Conservation (phyloP, 2,113 vertebrate genomes). For the Macaca nemestrina region DNA sequence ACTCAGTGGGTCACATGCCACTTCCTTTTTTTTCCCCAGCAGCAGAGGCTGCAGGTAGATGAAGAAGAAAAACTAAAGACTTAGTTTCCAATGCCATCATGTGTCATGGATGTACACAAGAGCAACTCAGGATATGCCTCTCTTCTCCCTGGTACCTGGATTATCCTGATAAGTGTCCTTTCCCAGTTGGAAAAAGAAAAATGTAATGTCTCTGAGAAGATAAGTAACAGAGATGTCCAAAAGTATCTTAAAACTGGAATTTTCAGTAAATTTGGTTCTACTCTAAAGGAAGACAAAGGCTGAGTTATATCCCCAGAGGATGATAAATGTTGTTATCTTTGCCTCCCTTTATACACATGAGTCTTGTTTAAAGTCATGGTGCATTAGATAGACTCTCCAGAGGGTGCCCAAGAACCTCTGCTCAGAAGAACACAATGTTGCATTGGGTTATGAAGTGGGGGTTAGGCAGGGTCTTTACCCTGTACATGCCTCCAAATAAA, state of each 20-base stretch:
- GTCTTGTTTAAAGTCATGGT: conserved; percentile 49
- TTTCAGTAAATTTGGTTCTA: conserved; percentile 54
- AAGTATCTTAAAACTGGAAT: conserved; percentile 52
- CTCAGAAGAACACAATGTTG: not conserved
- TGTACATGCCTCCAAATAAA: not conserved
- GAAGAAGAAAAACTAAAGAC: not conserved
- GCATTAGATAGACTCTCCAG: not conserved
- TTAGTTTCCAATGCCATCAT: not conserved
- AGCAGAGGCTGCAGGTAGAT: not conserved
- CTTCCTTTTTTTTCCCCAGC: not conserved
- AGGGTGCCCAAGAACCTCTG: not conserved
- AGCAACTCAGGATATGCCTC: not conserved
- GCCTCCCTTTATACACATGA: conserved; percentile 29
- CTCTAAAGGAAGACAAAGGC: not conserved
- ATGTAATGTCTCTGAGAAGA: conserved; percentile 17
- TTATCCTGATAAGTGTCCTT: conserved; percentile 41
- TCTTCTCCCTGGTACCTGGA: not conserved
- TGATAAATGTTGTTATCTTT: conserved; percentile 58
- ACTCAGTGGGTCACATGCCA: not conserved
- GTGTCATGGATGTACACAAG: not conserved
- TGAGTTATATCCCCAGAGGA: conserved; percentile 31
- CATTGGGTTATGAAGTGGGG: not conserved
- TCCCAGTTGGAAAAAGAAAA: conserved; percentile 49
- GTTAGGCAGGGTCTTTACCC: not conserved
- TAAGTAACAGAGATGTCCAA: conserved; percentile 54